These are phyloP conservation scores for Spinus olivaceus DNA, from an alignment of 2,797 vertebrate species.

Conservation along the genomic window DNA sequence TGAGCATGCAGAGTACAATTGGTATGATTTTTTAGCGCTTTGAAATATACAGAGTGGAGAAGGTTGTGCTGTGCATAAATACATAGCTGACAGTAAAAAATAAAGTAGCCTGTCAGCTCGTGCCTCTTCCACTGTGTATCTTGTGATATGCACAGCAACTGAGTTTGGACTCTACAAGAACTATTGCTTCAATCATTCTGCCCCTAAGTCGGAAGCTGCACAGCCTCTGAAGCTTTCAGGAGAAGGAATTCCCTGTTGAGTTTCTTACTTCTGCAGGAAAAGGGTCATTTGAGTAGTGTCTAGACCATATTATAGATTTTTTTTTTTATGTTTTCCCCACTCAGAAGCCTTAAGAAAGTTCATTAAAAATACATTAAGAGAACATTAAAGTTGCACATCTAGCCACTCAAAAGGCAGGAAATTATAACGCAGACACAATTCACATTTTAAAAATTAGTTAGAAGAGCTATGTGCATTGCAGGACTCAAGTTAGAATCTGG, in stretches of 20 bases:
- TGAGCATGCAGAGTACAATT: slow-evolving; percentile 62
- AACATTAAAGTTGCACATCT: slow-evolving; percentile 32
- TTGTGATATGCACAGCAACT: slow-evolving; percentile 1
- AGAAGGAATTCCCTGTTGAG: slow-evolving; percentile 35
- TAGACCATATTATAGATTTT: slow-evolving; percentile 45
- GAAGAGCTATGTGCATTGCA: background rate
- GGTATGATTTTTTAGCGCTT: slow-evolving; percentile 56
- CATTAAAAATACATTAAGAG: slow-evolving; percentile 58
- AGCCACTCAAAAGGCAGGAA: slow-evolving; percentile 37
- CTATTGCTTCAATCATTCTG: slow-evolving; percentile 14
- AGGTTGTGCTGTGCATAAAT: slow-evolving; percentile 55
- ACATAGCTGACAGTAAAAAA: slow-evolving; percentile 59
- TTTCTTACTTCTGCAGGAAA: slow-evolving; percentile 36
- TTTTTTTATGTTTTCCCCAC: background rate
- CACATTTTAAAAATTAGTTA: slow-evolving; percentile 36
- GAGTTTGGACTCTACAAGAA: slow-evolving; percentile 30
- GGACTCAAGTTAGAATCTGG: background rate
- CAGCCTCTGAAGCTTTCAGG: slow-evolving; percentile 24
- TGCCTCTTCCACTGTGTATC: slow-evolving; percentile 23
- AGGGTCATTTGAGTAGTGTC: slow-evolving; percentile 46
- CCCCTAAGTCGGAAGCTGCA: background rate
- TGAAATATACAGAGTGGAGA: slow-evolving; percentile 57
- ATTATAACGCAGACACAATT: slow-evolving; percentile 46
- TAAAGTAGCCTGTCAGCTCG: slow-evolving; percentile 35
- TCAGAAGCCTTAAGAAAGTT: slow-evolving; percentile 34